These are phyloP conservation scores for Aldabrachelys gigantea DNA, from an alignment of 2,113 vertebrate genomes.

Conservation along the genomic window DNA sequence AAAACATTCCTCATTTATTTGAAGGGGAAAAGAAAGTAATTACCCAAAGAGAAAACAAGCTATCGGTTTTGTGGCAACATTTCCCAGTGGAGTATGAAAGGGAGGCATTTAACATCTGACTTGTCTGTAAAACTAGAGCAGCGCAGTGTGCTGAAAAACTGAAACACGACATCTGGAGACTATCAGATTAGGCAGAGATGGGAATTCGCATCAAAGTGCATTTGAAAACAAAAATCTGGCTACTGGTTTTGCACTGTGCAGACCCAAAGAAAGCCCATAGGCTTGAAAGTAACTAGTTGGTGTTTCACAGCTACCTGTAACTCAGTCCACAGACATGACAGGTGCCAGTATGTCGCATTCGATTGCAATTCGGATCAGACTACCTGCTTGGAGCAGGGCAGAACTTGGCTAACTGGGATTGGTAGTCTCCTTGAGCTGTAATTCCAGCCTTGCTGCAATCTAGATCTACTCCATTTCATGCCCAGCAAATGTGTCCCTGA, in stretches of 20 bases:
- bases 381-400: not conserved
- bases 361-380: not conserved
- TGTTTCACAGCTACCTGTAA: fast-evolving
- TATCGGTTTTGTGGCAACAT: not conserved
- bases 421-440: not conserved
- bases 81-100: not conserved
- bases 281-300: not conserved
- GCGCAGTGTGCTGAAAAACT: not conserved
- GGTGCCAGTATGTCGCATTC: not conserved
- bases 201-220: not conserved
- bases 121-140: not conserved
- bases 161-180: not conserved
- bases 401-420: not conserved
- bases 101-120: not conserved
- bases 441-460: not conserved
- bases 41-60: not conserved
- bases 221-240: fast-evolving
- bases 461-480: not conserved
- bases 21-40: not conserved
- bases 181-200: not conserved
- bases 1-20: not conserved
- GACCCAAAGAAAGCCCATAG: not conserved
- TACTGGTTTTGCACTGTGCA: not conserved
- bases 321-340: fast-evolving
- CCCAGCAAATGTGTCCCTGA: not conserved